phyloP scores from a whole-genome alignment of 2,888 invertebrate genomes.

The Podotricha telesiphe region DNA sequence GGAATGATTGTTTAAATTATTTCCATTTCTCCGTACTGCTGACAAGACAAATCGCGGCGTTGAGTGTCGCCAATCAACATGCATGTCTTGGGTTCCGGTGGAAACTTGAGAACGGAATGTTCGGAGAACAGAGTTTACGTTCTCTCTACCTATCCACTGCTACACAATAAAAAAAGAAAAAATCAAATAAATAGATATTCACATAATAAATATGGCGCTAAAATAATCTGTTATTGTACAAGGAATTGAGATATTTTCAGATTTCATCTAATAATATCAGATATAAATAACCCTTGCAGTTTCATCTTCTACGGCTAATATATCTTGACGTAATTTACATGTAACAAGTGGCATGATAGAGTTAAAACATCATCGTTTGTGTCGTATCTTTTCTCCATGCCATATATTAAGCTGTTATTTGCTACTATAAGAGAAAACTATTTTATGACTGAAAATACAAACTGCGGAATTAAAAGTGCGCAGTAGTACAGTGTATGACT shows the following conservation, averaged over 20 bases:
- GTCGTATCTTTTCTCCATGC: neutral
- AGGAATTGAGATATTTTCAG: conserved; percentile 1
- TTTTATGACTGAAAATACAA: neutral
- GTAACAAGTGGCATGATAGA: conserved; percentile 15
- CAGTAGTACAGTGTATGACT: no score
- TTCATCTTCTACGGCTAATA: conserved; percentile 7
- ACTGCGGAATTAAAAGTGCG: neutral
- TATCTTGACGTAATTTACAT: conserved; percentile 15
- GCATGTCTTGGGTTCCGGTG: no score
- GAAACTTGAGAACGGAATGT: no score
- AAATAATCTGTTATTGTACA: neutral
- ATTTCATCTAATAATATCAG: conserved; percentile 12
- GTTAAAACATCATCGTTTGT: conserved; percentile 8
- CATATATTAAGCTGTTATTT: neutral
- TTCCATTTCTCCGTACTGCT: no score
- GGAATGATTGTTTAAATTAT: no score
- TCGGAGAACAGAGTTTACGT: no score
- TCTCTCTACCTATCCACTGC: no score
- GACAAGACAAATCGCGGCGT: no score
- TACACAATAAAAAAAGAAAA: no score
- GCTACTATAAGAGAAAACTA: neutral
- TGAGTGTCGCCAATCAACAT: no score
- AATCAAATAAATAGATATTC: no score
- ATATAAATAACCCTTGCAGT: neutral
- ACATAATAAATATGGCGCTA: neutral